A percentile compares a stretch with the other conserved stretches of the same genome.
These are phyloP conservation scores for Atherinosoma microstoma DNA, from an alignment of 2,797 vertebrate genomes.

Conservation along the genomic window DNA sequence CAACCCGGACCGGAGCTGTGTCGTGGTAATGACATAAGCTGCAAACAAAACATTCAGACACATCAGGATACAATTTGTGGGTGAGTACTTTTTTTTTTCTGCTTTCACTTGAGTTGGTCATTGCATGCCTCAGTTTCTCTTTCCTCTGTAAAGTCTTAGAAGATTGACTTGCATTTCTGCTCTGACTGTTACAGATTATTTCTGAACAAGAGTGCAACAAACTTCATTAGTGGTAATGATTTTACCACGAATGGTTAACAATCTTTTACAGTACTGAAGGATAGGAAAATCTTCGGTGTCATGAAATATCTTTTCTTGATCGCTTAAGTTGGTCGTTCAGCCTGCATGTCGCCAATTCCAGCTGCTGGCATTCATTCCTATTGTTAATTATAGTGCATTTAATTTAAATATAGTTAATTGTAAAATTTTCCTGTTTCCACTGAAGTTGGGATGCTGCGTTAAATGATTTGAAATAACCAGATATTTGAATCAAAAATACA, in stretches of 20 bases:
- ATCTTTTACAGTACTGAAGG: background rate
- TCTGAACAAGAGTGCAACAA: background rate
- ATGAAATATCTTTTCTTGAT: background rate
- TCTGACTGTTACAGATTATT: conserved; percentile 8
- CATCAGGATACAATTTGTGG: conserved; percentile 15
- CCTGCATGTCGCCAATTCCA: background rate
- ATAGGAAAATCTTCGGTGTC: no score
- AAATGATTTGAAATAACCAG: background rate
- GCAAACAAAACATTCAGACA: conserved; percentile 1
- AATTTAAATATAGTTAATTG: no score
- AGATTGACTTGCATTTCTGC: background rate
- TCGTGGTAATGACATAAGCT: conserved; percentile 16
- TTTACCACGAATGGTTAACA: background rate
- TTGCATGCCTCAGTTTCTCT: background rate
- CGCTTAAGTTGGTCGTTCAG: background rate
- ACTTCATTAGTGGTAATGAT: background rate
- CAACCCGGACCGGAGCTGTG: background rate
- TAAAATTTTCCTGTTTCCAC: background rate
- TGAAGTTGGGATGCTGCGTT: background rate
- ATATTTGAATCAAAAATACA: background rate
- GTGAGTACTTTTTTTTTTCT: conserved; percentile 10
- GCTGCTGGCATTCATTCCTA: background rate
- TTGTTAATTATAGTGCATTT: no score
- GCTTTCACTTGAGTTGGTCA: conserved; percentile 7
- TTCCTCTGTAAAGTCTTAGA: background rate